Conservation (phyloP, 2,797 vertebrate species). For the Paguma larvata region DNA sequence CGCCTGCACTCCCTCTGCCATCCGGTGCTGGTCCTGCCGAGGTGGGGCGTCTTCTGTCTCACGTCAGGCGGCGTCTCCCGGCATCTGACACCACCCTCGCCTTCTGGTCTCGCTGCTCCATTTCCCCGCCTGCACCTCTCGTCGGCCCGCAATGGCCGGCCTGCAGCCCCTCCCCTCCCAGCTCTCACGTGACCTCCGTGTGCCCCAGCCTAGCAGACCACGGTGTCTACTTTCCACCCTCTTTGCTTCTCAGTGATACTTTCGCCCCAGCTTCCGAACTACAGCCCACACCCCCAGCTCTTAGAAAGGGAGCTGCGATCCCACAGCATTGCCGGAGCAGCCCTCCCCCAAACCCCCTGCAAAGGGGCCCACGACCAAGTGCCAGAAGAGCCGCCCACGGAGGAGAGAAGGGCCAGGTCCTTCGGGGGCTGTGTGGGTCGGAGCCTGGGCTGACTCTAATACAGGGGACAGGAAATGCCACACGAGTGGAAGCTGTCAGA, state of each 20-base stretch:
- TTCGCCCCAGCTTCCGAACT: neutral
- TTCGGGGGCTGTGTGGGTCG: too few relatives aligned
- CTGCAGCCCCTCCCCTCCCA: neutral
- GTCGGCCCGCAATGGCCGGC: fast-evolving
- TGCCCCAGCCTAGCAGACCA: fast-evolving
- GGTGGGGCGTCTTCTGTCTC: neutral
- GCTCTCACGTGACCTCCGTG: neutral
- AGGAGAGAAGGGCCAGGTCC: neutral
- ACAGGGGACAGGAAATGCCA: fast-evolving
- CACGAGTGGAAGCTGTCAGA: neutral
- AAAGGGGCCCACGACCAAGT: fast-evolving
- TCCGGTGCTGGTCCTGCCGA: fast-evolving
- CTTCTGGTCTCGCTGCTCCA: fast-evolving
- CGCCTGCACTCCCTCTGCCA: fast-evolving
- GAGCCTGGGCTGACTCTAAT: too few relatives aligned
- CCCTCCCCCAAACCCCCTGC: neutral
- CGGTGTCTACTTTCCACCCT: neutral
- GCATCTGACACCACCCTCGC: fast-evolving
- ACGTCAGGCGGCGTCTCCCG: fast-evolving
- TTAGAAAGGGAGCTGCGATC: neutral
- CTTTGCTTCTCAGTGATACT: neutral
- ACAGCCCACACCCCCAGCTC: neutral
- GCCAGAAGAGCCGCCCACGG: fast-evolving
- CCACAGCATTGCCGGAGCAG: neutral
- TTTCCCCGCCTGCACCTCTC: fast-evolving